Conservation (phyloP, 2,888 invertebrate species). For the Camptogramma bilineatum region DNA sequence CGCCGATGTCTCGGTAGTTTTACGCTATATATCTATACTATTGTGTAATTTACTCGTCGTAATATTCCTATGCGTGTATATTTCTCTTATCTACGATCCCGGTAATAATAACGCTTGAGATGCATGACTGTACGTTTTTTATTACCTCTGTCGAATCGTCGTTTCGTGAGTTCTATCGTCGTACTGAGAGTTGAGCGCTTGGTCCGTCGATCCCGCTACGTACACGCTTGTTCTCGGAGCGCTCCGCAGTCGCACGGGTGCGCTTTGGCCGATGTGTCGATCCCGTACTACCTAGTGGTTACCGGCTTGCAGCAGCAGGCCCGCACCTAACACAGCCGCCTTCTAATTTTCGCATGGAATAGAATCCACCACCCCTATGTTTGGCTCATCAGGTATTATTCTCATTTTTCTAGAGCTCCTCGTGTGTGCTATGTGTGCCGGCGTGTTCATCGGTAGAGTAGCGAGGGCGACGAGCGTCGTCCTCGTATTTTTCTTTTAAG, state of each 20-base stretch:
- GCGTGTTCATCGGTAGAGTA: constrained; percentile 75
- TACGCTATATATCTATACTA: constrained; percentile 80
- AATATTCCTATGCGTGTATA: constrained; percentile 84
- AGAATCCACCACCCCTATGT: constrained; percentile 84
- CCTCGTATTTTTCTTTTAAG: constrained; percentile 67
- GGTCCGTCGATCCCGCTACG: constrained; percentile 84
- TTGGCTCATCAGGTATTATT: constrained; percentile 85
- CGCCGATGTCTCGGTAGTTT: constrained; percentile 82
- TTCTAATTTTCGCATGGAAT: constrained; percentile 85
- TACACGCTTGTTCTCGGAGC: constrained; percentile 83
- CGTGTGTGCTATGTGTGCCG: constrained; percentile 82
- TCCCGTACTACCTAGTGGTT: constrained; percentile 77
- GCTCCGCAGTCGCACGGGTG: constrained; percentile 82
- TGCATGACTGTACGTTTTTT: constrained; percentile 94
- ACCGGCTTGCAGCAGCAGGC: constrained; percentile 80
- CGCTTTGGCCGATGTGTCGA: constrained; percentile 82
- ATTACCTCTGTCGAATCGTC: constrained; percentile 83
- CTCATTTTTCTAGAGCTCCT: constrained; percentile 82
- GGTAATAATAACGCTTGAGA: constrained; percentile 95
- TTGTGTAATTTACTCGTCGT: constrained; percentile 82
- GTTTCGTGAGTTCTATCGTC: constrained; percentile 78
- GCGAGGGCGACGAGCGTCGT: constrained; percentile 71
- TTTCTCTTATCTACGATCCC: constrained; percentile 88
- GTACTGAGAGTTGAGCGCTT: constrained; percentile 83
- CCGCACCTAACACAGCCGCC: constrained; percentile 84